Conservation (phyloP, 1,140 invertebrate genomes). For the Charaxes varanes region DNA sequence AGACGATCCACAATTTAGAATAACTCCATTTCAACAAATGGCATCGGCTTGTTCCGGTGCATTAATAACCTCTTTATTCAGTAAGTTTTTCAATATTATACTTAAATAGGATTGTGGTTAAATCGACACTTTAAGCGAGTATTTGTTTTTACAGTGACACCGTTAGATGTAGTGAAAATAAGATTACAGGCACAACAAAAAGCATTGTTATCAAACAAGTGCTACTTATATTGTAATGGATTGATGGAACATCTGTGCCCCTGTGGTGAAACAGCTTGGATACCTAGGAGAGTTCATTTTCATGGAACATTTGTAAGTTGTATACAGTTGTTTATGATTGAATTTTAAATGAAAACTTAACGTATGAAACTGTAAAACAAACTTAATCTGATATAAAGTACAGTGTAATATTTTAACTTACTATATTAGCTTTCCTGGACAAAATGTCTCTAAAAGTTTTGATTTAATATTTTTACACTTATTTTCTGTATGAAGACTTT, state of each 20-base stretch:
- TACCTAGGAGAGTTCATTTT: conserved; percentile 84
- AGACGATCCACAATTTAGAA: conserved; percentile 84
- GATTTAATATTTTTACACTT: no score
- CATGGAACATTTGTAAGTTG: conserved; percentile 91
- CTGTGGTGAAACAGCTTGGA: conserved; percentile 78
- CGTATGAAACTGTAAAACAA: no score
- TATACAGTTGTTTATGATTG: no score
- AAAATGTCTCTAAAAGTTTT: no score
- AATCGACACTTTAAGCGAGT: no score
- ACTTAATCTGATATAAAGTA: no score
- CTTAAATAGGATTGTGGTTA: no score
- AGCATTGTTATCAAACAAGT: conserved; percentile 86
- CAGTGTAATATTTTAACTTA: no score
- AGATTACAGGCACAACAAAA: conserved; percentile 96
- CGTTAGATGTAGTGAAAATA: conserved; percentile 98
- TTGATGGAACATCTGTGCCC: conserved; percentile 99
- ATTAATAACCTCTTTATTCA: conserved; percentile 89
- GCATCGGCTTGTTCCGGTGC: conserved; percentile 92
- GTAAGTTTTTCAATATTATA: conserved; percentile 76
- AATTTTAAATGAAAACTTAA: no score
- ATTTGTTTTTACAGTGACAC: conserved; percentile 87
- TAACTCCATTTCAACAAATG: conserved; percentile 91
- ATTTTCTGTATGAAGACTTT: no score
- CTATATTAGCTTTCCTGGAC: no score
- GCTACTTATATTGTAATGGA: conserved; percentile 98